Conservation (phyloP, 2,797 vertebrate species). For the Enteromius anoplus region DNA sequence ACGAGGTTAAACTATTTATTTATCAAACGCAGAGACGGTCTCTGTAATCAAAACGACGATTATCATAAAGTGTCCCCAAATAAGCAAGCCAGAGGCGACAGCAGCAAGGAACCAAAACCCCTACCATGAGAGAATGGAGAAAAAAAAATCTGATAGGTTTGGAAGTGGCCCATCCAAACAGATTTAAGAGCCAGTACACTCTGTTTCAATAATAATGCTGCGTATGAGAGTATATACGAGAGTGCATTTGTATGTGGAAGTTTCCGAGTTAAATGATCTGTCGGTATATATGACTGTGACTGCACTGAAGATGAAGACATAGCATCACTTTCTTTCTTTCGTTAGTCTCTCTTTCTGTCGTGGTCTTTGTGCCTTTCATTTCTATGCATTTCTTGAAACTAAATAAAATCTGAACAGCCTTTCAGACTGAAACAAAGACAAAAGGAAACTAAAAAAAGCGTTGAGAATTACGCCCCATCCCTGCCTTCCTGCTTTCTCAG, state of each 20-base stretch:
- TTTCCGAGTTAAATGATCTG: constrained; percentile 9
- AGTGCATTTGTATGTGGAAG: constrained; percentile 21
- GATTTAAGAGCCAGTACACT: not conserved
- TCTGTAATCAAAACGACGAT: no score
- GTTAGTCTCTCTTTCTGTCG: not conserved
- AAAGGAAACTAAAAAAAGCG: constrained; percentile 17
- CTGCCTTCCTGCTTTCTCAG: constrained; percentile 14
- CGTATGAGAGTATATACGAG: constrained; percentile 22
- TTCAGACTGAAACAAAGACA: constrained; percentile 19
- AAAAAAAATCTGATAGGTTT: not conserved
- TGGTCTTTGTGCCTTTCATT: not conserved
- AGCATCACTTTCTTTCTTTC: not conserved
- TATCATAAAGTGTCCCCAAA: no score
- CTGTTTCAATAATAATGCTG: not conserved
- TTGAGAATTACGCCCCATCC: constrained; percentile 13
- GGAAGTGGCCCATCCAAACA: not conserved
- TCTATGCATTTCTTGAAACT: not conserved
- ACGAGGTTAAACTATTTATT: no score
- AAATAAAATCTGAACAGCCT: not conserved
- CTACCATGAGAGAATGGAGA: no score
- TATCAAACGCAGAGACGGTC: no score
- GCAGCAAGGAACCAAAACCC: no score
- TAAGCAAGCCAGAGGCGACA: no score
- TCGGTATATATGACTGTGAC: not conserved
- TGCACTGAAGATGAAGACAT: constrained; percentile 6